Percentiles rank a stretch among this genome's conserved stretches.
phyloP scores from a whole-genome alignment of 23 tunicate species.

The Clavelina lepadiformis region DNA sequence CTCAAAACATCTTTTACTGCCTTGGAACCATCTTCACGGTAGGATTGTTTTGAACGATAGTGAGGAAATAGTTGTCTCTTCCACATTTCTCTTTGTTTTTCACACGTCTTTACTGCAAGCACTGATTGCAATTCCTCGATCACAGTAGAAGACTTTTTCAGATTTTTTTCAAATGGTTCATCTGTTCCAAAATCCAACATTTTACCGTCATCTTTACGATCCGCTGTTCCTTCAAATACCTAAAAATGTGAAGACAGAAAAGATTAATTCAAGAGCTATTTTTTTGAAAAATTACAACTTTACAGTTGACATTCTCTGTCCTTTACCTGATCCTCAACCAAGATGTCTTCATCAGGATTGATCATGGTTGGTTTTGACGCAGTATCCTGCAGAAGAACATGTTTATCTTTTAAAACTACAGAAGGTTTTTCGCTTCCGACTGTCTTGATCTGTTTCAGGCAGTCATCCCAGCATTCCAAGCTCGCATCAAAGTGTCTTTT shows the following conservation, averaged over 20 bases:
- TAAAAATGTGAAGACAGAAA: slow-evolving; percentile 7
- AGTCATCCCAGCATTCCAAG: slow-evolving; percentile 18
- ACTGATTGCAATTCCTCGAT: slow-evolving; percentile 78
- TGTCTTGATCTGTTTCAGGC: slow-evolving; percentile 7
- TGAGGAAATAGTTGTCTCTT: slow-evolving; percentile 76
- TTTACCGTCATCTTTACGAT: neutral
- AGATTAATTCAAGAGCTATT: neutral
- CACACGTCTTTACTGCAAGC: slow-evolving; percentile 56
- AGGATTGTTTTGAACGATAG: slow-evolving; percentile 4
- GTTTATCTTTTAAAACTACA: too few species aligned
- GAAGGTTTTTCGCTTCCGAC: too few species aligned
- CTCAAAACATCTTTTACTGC: neutral
- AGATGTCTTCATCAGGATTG: neutral
- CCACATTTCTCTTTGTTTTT: slow-evolving; percentile 61
- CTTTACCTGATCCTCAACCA: slow-evolving; percentile 24
- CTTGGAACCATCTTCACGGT: neutral
- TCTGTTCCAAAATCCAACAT: neutral
- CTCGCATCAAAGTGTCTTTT: slow-evolving; percentile 21
- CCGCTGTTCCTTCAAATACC: slow-evolving; percentile 30
- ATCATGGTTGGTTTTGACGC: neutral
- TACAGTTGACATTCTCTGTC: too few species aligned
- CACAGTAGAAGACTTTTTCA: slow-evolving; percentile 46
- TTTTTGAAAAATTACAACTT: neutral
- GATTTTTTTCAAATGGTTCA: neutral
- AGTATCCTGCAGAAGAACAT: too few species aligned